Percentiles rank a stretch among this genome's conserved stretches.
These are phyloP conservation scores for Mamestra configurata DNA, from an alignment of 1,140 invertebrate species.

Conservation along the genomic window DNA sequence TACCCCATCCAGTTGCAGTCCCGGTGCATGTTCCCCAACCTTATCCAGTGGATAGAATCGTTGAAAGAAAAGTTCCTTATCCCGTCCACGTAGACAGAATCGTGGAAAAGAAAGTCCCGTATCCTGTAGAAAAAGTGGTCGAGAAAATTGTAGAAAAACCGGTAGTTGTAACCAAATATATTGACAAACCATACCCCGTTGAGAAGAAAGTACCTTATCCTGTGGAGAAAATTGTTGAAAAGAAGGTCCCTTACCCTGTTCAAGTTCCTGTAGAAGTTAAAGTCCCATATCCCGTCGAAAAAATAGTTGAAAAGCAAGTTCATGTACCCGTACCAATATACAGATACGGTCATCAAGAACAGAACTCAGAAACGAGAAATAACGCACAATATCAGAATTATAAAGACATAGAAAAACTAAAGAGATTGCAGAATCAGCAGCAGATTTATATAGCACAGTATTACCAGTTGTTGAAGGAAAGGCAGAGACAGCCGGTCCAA, in stretches of 20 bases:
- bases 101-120: constrained; percentile 88
- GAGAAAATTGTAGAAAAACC: constrained; percentile 87
- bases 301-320: constrained; percentile 80
- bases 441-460: constrained; percentile 32
- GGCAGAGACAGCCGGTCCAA: constrained; percentile 60
- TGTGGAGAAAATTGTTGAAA: constrained; percentile 83
- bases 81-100: constrained; percentile 87
- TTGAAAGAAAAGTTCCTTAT: constrained; percentile 88
- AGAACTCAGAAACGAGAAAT: constrained; percentile 17
- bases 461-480: constrained; percentile 62
- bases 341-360: constrained; percentile 49
- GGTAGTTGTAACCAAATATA: constrained; percentile 85
- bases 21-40: constrained; percentile 83
- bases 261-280: constrained; percentile 88
- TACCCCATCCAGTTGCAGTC: constrained; percentile 84
- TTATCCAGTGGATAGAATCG: constrained; percentile 87
- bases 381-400: constrained; percentile 47
- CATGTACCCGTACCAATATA: constrained; percentile 73
- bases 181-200: constrained; percentile 86
- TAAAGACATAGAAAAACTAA: background rate
- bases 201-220: constrained; percentile 86
- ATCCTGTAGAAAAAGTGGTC: constrained; percentile 87
- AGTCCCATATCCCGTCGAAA: constrained; percentile 88
- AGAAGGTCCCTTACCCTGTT: constrained; percentile 87
- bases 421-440: background rate